Base-by-base conservation (phyloP, 1,140 invertebrate species). In the Thalassaphorura encarpata region DNA sequence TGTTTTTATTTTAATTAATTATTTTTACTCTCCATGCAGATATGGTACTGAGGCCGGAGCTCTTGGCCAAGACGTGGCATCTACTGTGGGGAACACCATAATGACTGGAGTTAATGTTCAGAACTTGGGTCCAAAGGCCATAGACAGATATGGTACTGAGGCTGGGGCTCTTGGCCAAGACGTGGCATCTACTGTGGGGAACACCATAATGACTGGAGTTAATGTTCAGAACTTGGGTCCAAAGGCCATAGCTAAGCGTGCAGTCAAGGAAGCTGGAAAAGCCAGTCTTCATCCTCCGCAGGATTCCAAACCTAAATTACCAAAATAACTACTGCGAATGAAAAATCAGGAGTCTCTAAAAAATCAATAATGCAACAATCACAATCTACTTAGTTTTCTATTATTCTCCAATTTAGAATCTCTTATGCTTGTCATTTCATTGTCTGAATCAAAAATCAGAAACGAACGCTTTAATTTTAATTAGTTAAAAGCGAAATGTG, bases 241-340 rank as follows among this genome's bases (percentile, higher is more conserved):
- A 2, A 84, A 81, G 67, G 76, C 79, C 6, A 63, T 85, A 21
- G 78, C 77, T 8, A 84, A 83, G 61, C 71, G 70, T 49, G 75
- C 80, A 33, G 81, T 76, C 0, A 84, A 83, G 66, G 75, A 78
- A 50, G 76, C 82, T 8, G 81, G 82, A 2, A 80, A 77, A 68
- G 78, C 76, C 11, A 66, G 82, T 6, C 65, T 81, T 0, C 67
- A 72, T 39, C 73, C 77, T 50, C 63, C 45, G 41, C 8, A 8
- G 13, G 41, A 43, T 19, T 15, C 11, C 11, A 19, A 19, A 15
- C 41, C 33, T 36, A 36, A 8, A 36, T 36, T 36, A 11, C n/a
- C 33, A 36, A n/a, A n/a, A n/a, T n/a, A n/a, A n/a, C n/a, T n/a
- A n/a, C n/a, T n/a, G n/a, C n/a, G n/a, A n/a, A n/a, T n/a, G n/a